phyloP scores from a whole-genome alignment of 1,140 invertebrate genomes.

The Drosophila neocordata region DNA sequence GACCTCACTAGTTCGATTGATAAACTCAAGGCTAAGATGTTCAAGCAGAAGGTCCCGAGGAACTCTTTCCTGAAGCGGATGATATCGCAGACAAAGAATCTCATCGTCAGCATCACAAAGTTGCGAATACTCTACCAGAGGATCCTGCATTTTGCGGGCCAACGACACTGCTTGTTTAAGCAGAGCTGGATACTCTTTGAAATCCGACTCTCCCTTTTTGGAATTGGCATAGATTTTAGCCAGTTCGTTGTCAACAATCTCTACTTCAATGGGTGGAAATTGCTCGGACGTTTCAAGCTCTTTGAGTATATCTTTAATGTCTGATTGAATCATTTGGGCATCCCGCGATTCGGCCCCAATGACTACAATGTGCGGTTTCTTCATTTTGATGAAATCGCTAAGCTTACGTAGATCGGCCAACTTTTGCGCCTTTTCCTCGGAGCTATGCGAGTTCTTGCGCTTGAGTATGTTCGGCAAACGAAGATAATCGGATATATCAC shows the following conservation, averaged over 20 bases:
- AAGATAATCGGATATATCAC: constrained; percentile 95
- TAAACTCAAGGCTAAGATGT: constrained; percentile 95
- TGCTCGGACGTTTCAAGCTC: constrained; percentile 92
- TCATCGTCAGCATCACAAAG: constrained; percentile 97
- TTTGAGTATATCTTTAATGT: constrained; percentile 90
- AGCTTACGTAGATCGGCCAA: constrained; percentile 92
- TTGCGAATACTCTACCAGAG: constrained; percentile 97
- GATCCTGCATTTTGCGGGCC: constrained; percentile 96
- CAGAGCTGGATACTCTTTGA: constrained; percentile 94
- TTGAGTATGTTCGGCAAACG: constrained; percentile 93
- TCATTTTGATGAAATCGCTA: constrained; percentile 92
- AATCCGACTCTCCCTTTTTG: constrained; percentile 93
- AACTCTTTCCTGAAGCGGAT: constrained; percentile 94
- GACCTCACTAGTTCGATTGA: constrained; percentile 97
- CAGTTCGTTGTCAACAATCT: constrained; percentile 96
- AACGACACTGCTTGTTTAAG: constrained; percentile 96
- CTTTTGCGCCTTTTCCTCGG: constrained; percentile 88
- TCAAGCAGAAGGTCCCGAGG: constrained; percentile 93
- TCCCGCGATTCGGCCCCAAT: constrained; percentile 96
- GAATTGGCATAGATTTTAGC: constrained; percentile 96
- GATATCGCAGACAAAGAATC: constrained; percentile 96
- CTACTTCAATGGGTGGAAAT: constrained; percentile 93
- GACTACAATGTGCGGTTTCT: constrained; percentile 97
- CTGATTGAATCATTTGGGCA: constrained; percentile 92
- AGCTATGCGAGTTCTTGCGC: constrained; percentile 89